These are phyloP conservation scores for Drosophila imparisetae DNA, from an alignment of 2,888 invertebrate species.

Conservation along the genomic window DNA sequence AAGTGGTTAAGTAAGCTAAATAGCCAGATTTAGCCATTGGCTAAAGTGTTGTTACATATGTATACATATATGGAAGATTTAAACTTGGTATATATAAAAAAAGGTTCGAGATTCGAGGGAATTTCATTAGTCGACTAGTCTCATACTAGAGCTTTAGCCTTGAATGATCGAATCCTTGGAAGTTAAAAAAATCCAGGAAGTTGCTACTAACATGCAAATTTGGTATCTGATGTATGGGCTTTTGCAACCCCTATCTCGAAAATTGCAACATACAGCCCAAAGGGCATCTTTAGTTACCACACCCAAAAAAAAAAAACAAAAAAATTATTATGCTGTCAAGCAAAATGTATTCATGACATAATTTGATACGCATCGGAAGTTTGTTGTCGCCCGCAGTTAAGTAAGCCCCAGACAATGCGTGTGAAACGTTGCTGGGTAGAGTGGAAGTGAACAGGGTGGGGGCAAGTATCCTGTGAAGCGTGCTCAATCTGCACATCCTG, in stretches of 20 bases:
- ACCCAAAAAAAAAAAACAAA: not conserved
- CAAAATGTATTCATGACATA: conserved; percentile 39
- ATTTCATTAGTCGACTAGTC: not conserved
- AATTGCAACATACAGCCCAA: conserved; percentile 25
- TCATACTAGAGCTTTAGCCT: not conserved
- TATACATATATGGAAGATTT: not conserved
- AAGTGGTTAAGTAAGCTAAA: no score
- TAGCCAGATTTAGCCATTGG: no score
- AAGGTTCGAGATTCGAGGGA: not conserved
- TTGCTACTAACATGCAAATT: conserved; percentile 42
- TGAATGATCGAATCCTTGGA: conserved; percentile 10
- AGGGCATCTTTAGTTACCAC: conserved; percentile 22
- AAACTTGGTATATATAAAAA: not conserved
- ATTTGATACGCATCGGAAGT: conserved; percentile 73
- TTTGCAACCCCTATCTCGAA: conserved; percentile 47
- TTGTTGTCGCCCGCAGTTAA: conserved; percentile 56
- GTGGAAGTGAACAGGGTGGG: not conserved
- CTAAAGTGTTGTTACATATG: not conserved
- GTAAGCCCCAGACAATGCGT: conserved; percentile 26
- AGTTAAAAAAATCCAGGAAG: conserved; percentile 28
- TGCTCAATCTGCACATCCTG: conserved; percentile 72
- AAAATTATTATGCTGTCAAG: conserved; percentile 17
- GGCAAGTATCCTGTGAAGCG: conserved; percentile 46
- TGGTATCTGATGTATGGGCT: not conserved
- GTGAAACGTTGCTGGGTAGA: not conserved